Evolutionary conservation across 2,113 vertebrate genomes (phyloP), one percentile per base, ranked within the genome.

Genomic region (Syrmaticus mikado): DNA sequence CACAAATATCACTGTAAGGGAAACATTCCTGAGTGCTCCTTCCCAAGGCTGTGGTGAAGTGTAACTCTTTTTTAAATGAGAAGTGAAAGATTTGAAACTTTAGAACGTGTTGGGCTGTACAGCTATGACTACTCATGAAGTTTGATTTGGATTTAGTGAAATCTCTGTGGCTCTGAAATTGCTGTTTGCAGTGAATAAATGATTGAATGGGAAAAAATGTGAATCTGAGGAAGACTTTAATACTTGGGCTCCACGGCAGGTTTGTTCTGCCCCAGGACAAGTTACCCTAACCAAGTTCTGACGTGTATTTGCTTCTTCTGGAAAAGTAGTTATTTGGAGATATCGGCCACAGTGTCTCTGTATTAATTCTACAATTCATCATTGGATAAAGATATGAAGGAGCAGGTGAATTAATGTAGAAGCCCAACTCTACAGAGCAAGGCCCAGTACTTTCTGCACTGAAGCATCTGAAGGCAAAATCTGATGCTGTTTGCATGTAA

Each of bases 401-500:
- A 34, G 6, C 0, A 2, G 25, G 19, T 65, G 38, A 78, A 52
- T 61, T 52, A 65, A 79, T n/a, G 32, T 46, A 25, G 36, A 64
- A 85, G 22, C 36, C 40, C 8, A 36, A 53, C 52, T 30, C 25
- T 61, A 16, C 61, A 60, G 66, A 80, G 75, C 52, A 60, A 68
- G 58, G 11, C 8, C 38, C 12, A 17, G 8, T 5, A 25, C 12
- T 66, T 43, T 41, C 65, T 61, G 57, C 45, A 5, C 43, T 48
- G 64, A 12, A 57, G 85, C 11, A 30, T 17, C 18, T 3, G 8
- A 57, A 67, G 30, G 30, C 28, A 77, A 30, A 18, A 18, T 21
- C 62, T 25, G 14, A 2, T 0, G 8, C 41, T 22, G 30, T 68
- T 85, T 73, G 48, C 17, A 6, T 0, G 2, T 18, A 58, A 65